Evolutionary conservation across 2,888 invertebrate genomes (phyloP).

Genomic region (Podabrus alpinus): DNA sequence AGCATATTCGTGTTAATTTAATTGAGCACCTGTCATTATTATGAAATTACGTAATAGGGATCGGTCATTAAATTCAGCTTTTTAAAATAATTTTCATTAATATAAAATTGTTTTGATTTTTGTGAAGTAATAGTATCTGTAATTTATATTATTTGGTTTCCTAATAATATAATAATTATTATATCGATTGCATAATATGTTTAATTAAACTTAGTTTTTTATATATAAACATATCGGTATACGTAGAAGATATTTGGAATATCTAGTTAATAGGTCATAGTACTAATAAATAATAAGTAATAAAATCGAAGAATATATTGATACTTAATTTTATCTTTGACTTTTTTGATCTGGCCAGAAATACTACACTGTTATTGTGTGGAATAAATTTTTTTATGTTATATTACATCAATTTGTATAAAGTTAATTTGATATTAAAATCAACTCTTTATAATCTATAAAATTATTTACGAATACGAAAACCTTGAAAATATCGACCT

Average conservation of each 20-base stretch:
- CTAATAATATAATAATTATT: not conserved
- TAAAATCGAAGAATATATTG: conserved; percentile 29
- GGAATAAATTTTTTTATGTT: not conserved
- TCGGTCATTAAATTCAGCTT: not conserved
- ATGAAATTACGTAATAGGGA: not conserved
- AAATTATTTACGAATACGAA: conserved; percentile 20
- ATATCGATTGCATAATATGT: not conserved
- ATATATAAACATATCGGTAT: not conserved
- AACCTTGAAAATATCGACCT: conserved; percentile 21
- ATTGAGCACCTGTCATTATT: not conserved
- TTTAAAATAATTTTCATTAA: conserved; percentile 5
- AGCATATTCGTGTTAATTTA: not conserved
- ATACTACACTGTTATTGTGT: conserved; percentile 26
- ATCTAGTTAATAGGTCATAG: conserved; percentile 30
- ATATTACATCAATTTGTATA: not conserved
- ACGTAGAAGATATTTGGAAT: conserved; percentile 5
- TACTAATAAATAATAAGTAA: conserved; percentile 28
- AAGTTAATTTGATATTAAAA: not conserved
- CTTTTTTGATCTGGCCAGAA: conserved; percentile 25
- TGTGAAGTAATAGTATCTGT: not conserved
- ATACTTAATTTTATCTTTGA: conserved; percentile 30
- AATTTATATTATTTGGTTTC: not conserved
- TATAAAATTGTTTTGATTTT: conserved; percentile 1
- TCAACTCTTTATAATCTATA: conserved; percentile 20
- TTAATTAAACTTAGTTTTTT: not conserved